These are phyloP conservation scores for Xestia sexstrigata DNA, from an alignment of 2,888 invertebrate species.

Conservation along the genomic window DNA sequence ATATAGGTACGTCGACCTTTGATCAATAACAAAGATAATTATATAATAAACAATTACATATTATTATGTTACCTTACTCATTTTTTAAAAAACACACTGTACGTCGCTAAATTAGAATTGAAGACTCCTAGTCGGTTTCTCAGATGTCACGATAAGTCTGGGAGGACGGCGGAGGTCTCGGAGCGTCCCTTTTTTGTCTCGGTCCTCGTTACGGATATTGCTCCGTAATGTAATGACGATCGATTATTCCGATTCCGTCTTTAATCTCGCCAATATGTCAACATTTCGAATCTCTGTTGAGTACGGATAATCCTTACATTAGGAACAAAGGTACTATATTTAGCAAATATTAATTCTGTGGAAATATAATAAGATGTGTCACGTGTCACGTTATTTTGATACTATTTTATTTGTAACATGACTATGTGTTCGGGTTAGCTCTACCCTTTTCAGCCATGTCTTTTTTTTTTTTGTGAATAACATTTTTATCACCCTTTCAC, in stretches of 20 bases:
- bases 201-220: conserved; percentile 62
- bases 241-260: conserved; percentile 56
- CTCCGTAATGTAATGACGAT: conserved; percentile 67
- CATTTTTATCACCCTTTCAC: conserved; percentile 43
- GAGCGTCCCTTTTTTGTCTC: conserved; percentile 60
- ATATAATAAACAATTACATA: conserved; percentile 31
- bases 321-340: conserved; percentile 22
- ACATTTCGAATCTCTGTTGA: conserved; percentile 44
- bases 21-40: conserved; percentile 27
- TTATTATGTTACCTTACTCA: conserved; percentile 24
- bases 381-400: not conserved
- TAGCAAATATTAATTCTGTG: conserved; percentile 15
- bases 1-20: conserved; percentile 6
- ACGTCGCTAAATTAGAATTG: conserved; percentile 44
- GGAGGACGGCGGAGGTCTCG: conserved; percentile 20
- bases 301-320: conserved; percentile 48
- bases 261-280: conserved; percentile 54
- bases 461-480: conserved; percentile 30
- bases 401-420: conserved; percentile 18
- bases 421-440: conserved; percentile 17
- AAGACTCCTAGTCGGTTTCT: conserved; percentile 33
- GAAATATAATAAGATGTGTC: conserved; percentile 6
- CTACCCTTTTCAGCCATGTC: not conserved
- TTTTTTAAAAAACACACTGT: conserved; percentile 39
- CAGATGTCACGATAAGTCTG: conserved; percentile 49